Percentiles rank a stretch among this genome's conserved stretches.
phyloP scores from a whole-genome alignment of 2,797 vertebrate genomes.

The Myoxocephalus aenaeus region DNA sequence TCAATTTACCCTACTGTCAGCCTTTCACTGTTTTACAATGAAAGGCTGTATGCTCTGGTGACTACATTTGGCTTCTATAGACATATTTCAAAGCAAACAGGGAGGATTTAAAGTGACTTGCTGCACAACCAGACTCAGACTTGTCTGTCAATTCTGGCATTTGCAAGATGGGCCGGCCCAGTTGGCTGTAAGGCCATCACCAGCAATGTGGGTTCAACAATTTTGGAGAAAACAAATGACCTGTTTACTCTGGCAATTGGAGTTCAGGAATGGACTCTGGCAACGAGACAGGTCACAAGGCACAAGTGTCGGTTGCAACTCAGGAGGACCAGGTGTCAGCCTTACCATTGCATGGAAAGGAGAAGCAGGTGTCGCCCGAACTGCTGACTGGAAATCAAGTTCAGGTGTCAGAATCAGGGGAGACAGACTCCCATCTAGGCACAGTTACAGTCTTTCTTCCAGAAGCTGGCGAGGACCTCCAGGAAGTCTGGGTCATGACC shows the following conservation, averaged over 20 bases:
- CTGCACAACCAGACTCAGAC: not conserved
- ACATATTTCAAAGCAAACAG: conserved; percentile 2
- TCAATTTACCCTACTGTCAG: not conserved
- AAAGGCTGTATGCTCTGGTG: not conserved
- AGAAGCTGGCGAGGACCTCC: not conserved
- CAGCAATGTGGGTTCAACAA: not conserved
- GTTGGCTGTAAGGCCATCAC: not conserved
- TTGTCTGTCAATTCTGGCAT: not conserved
- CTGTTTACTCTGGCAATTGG: not conserved
- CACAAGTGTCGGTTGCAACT: not conserved
- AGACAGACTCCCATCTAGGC: not conserved
- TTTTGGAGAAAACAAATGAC: not conserved
- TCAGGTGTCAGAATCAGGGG: not conserved
- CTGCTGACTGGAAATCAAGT: not conserved
- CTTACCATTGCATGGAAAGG: not conserved
- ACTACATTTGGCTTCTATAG: not conserved
- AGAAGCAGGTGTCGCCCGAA: not conserved
- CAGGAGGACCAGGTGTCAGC: not conserved
- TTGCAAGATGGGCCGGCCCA: not conserved
- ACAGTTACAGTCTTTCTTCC: not conserved
- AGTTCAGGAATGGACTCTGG: not conserved
- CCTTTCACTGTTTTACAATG: conserved; percentile 11
- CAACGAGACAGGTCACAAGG: not conserved
- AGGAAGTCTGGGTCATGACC: not conserved
- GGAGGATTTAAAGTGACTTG: not conserved